Evolutionary conservation across 2,888 invertebrate species (phyloP), one percentile per base, ranked within the genome.

Genomic region (Agrochola lota): DNA sequence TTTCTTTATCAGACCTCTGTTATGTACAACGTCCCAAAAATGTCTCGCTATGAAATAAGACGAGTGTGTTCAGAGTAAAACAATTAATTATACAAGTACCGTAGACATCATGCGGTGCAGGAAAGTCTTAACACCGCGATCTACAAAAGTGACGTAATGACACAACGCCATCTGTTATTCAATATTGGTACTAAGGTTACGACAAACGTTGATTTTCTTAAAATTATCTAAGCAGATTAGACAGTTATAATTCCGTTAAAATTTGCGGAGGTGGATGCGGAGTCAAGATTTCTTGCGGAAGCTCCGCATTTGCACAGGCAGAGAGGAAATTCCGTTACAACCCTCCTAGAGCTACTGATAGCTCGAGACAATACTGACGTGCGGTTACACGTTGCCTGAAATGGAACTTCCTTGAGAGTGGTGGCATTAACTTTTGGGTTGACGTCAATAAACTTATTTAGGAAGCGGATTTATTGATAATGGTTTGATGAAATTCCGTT

Each of bases 281-380:
- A 8, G 12, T 26, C 46, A 43, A 6, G 20, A 30, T 23, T 30
- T 30, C 8, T 49, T 23, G 43, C 12, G 5, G 23, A 23, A 67
- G 67, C 15, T 67, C 49, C 15, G 8, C 8, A 20, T 46, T 26
- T 67, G 26, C 2, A 1, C 4, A 67, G 4, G 2, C 26, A 12
- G 12, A 6, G 15, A 7, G n/a, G 2, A 46, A 67, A 2, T 26
- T 12, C 46, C 4, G 26, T 3, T 46, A 46, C 46, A 46, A 12
- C 46, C 43, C 26, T 67, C 4, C 0, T 15, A 46, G 9, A 8
- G 52, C 6, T 52, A 30, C 9, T 15, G 5, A 68, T 6, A 68
- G 26, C 40, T 78, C 15, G 9, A 67, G 40, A 77, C 79, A 59
- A 60, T 52, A 77, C n/a, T n/a, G n/a, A n/a, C 57, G 40, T 59